Percentiles rank a stretch among this genome's conserved stretches.
Conservation (phyloP, 2,797 vertebrate genomes). For the Lithobates pipiens region DNA sequence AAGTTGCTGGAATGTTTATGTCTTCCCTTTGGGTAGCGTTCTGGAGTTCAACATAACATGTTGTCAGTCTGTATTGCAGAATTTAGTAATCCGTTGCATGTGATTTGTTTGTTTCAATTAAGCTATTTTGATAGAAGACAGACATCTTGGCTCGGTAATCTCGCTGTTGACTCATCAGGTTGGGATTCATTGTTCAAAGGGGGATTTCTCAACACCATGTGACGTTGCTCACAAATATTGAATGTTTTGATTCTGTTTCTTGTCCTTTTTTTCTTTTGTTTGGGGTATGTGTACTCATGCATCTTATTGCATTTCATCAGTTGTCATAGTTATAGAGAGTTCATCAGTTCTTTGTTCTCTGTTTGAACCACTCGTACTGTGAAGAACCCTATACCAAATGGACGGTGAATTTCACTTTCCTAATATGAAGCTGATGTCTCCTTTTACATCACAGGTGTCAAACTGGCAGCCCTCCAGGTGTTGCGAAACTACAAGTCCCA, state of each 20-base stretch:
- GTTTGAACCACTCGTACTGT: too few species aligned
- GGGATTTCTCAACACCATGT: neutral
- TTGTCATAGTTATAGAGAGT: too few species aligned
- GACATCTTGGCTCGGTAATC: constrained; percentile 7
- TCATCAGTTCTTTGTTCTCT: too few species aligned
- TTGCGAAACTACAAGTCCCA: too few species aligned
- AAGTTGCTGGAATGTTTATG: neutral
- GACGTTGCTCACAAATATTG: neutral
- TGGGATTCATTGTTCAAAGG: neutral
- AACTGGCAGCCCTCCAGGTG: too few species aligned
- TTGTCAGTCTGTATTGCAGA: neutral
- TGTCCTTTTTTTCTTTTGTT: neutral
- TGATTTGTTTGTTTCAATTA: constrained; percentile 15
- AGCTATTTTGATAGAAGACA: constrained; percentile 13
- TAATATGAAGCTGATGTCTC: too few species aligned
- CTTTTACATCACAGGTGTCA: too few species aligned
- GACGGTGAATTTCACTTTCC: too few species aligned
- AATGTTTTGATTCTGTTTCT: neutral
- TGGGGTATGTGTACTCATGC: neutral
- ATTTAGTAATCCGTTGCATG: constrained; percentile 26
- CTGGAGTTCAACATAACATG: neutral
- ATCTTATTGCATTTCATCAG: neutral
- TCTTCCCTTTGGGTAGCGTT: neutral
- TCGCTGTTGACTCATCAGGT: neutral
- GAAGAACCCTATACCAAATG: too few species aligned